These are phyloP conservation scores for Ophioninae sp. DNA, from an alignment of 2,888 invertebrate genomes.

Conservation along the genomic window DNA sequence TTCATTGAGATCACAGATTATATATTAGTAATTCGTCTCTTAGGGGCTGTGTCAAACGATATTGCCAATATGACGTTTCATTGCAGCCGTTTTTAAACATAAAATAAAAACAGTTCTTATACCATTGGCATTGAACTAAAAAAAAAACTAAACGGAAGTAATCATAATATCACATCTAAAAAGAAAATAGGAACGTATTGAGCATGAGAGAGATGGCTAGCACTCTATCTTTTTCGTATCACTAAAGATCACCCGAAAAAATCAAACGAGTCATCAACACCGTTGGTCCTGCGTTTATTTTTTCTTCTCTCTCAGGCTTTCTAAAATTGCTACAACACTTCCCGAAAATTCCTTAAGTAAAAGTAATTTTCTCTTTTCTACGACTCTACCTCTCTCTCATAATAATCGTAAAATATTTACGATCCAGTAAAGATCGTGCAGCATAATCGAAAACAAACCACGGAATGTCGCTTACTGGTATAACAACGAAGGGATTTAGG, in stretches of 20 bases:
- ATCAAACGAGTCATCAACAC: slow-evolving; percentile 1
- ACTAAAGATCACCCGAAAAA: neutral
- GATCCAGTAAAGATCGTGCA: slow-evolving; percentile 51
- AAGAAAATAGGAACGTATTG: slow-evolving; percentile 56
- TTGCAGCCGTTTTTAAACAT: slow-evolving; percentile 28
- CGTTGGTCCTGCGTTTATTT: neutral
- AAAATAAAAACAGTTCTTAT: slow-evolving; percentile 36
- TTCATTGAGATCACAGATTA: slow-evolving; percentile 62
- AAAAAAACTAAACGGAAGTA: slow-evolving; percentile 6
- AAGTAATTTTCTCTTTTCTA: slow-evolving; percentile 16
- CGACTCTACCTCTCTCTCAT: slow-evolving; percentile 15
- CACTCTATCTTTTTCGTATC: slow-evolving; percentile 14
- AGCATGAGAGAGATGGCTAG: slow-evolving; percentile 49
- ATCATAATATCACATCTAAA: slow-evolving; percentile 50
- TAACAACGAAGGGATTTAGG: slow-evolving; percentile 41
- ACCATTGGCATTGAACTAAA: slow-evolving; percentile 12
- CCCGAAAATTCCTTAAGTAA: slow-evolving; percentile 43
- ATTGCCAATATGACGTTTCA: slow-evolving; percentile 37
- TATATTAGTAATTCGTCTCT: slow-evolving; percentile 55
- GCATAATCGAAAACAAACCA: slow-evolving; percentile 38
- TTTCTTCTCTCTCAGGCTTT: neutral
- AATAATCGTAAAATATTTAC: slow-evolving; percentile 29
- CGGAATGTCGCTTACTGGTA: slow-evolving; percentile 10
- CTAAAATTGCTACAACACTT: slow-evolving; percentile 26
- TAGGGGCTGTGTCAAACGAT: slow-evolving; percentile 37